A percentile compares a stretch with the other conserved stretches of the same genome.
Conservation (phyloP, 2,113 vertebrate genomes). For the Siphamia tubifer region DNA sequence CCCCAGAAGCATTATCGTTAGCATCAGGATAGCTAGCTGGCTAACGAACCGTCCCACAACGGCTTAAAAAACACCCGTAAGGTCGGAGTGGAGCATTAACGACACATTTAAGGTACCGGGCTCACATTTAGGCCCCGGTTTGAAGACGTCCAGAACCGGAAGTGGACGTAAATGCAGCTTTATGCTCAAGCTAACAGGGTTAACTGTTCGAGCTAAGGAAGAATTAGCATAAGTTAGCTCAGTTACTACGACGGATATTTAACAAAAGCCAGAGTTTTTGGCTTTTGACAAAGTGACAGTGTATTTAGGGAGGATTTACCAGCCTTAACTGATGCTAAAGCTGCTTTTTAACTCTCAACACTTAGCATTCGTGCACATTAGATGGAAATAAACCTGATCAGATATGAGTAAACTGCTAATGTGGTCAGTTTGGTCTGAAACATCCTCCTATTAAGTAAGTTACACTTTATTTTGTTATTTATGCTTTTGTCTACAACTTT, state of each 20-base stretch:
- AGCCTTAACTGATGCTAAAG: no score
- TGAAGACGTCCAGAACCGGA: neutral
- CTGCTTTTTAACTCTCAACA: no score
- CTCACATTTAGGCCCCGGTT: fast-evolving
- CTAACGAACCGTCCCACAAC: constrained; percentile 10
- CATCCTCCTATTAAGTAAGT: no score
- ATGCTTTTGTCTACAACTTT: no score
- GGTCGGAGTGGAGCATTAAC: fast-evolving
- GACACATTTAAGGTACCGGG: fast-evolving
- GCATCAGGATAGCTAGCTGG: constrained; percentile 33
- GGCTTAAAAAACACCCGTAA: neutral
- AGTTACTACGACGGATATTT: neutral
- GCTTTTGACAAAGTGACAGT: no score
- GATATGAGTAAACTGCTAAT: no score
- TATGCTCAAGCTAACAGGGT: constrained; percentile 18
- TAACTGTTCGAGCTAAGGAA: constrained; percentile 13
- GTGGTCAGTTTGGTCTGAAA: no score
- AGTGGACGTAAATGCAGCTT: neutral
- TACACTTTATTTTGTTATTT: no score
- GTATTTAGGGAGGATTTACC: no score
- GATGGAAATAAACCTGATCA: no score
- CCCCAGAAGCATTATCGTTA: constrained; percentile 67
- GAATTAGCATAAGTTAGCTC: constrained; percentile 13
- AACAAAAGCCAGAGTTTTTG: no score
- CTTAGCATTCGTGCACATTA: no score